These are phyloP conservation scores for Nettapus auritus DNA, from an alignment of 2,113 vertebrate species.

Conservation along the genomic window DNA sequence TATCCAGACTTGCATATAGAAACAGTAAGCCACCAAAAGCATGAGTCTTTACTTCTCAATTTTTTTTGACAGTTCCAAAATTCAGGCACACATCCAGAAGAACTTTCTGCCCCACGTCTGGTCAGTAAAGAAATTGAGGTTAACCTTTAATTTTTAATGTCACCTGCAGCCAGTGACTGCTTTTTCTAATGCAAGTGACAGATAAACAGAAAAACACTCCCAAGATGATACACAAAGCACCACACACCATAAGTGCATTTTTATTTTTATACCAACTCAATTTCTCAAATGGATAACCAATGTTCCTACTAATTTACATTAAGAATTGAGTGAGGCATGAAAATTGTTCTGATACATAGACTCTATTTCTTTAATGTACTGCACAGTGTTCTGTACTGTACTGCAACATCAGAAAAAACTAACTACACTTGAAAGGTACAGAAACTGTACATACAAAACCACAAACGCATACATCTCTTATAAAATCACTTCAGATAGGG, in stretches of 20 bases:
- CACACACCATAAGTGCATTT: constrained; percentile 81
- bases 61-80: constrained; percentile 67
- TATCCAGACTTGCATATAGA: not conserved
- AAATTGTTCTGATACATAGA: constrained; percentile 80
- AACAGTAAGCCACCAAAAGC: not conserved
- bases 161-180: constrained; percentile 84
- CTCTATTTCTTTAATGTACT: constrained; percentile 69
- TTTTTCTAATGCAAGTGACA: constrained; percentile 84
- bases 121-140: constrained; percentile 85
- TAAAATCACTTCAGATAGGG: constrained; percentile 11
- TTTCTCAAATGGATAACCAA: constrained; percentile 90
- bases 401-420: constrained; percentile 24
- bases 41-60: constrained; percentile 20
- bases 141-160: constrained; percentile 88
- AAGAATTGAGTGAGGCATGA: constrained; percentile 86
- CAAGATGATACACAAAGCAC: constrained; percentile 81
- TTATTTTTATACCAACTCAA: constrained; percentile 88
- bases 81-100: constrained; percentile 66
- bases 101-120: constrained; percentile 75
- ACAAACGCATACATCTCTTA: not conserved
- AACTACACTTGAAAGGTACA: constrained; percentile 46
- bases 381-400: constrained; percentile 42
- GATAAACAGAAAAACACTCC: constrained; percentile 84
- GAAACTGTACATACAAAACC: not conserved
- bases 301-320: constrained; percentile 88